Evolutionary conservation across 2,797 vertebrate species (phyloP).

Genomic region (Acanthurus leucopareius): DNA sequence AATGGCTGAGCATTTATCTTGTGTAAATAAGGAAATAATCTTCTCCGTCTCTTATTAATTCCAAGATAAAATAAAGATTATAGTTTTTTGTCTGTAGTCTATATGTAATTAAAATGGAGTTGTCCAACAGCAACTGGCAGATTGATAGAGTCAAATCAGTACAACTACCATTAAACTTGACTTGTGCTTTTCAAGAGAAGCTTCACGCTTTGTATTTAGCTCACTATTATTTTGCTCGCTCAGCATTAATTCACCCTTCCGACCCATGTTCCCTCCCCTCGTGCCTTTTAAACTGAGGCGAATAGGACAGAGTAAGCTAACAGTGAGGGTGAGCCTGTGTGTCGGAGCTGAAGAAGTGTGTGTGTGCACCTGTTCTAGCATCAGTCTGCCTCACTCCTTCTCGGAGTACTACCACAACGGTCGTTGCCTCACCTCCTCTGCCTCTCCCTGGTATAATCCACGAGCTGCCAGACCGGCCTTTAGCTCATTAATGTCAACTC

Average conservation of each 20-base stretch:
- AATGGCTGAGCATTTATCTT: background rate
- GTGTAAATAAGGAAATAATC: background rate
- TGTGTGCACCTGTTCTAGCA: background rate
- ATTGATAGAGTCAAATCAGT: too few species aligned
- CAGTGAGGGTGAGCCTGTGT: too few species aligned
- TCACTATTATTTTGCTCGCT: too few species aligned
- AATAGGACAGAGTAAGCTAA: background rate
- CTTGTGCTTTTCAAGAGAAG: background rate
- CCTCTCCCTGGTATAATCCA: constrained; percentile 78
- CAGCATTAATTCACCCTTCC: background rate
- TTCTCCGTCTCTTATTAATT: background rate
- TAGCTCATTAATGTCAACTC: constrained; percentile 88
- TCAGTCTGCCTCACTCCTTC: background rate
- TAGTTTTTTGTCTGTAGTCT: too few species aligned
- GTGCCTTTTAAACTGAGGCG: background rate
- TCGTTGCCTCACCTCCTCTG: constrained; percentile 84
- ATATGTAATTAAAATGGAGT: too few species aligned
- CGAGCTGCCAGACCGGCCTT: constrained; percentile 84
- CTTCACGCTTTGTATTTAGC: too few species aligned
- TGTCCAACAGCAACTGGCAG: background rate
- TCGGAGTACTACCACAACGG: background rate
- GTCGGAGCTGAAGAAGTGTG: background rate
- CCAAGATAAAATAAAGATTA: too few species aligned
- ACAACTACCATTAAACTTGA: too few species aligned
- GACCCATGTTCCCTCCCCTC: background rate